Conservation (phyloP, 2,113 vertebrate genomes). For the Fukomys damarensis region DNA sequence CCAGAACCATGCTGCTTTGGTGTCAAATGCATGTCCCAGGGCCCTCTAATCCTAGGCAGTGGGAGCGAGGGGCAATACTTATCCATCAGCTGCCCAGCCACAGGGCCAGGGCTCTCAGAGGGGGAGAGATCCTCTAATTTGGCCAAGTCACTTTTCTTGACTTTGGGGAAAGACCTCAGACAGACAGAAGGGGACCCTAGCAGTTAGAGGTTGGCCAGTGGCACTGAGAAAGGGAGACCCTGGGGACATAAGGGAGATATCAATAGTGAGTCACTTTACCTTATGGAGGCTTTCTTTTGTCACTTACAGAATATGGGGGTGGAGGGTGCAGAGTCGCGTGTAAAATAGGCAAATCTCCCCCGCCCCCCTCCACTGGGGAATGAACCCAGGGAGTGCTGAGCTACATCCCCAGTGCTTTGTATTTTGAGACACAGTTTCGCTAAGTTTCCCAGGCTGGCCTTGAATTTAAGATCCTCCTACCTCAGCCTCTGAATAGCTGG, state of each 20-base stretch:
- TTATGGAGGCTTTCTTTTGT: not conserved
- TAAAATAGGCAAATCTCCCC: not conserved
- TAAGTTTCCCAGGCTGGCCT: not conserved
- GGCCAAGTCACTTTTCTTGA: not conserved
- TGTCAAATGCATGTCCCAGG: not conserved
- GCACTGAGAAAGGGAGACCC: not conserved
- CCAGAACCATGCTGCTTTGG: not conserved
- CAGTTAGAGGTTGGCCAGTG: not conserved
- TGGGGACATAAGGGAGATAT: not conserved
- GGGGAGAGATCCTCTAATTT: not conserved
- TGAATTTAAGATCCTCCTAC: not conserved
- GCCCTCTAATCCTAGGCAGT: not conserved
- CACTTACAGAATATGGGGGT: not conserved
- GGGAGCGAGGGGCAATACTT: not conserved
- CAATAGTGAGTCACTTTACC: not conserved
- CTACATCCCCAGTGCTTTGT: not conserved
- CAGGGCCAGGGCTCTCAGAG: not conserved
- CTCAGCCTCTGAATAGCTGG: not conserved
- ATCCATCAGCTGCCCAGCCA: not conserved
- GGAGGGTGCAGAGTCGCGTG: not conserved
- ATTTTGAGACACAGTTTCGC: not conserved
- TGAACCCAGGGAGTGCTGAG: not conserved
- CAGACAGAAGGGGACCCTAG: not conserved
- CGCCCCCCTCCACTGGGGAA: not conserved
- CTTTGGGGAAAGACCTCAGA: not conserved